phyloP scores from a whole-genome alignment of 2,888 invertebrate species.

The Lutraria lutraria region DNA sequence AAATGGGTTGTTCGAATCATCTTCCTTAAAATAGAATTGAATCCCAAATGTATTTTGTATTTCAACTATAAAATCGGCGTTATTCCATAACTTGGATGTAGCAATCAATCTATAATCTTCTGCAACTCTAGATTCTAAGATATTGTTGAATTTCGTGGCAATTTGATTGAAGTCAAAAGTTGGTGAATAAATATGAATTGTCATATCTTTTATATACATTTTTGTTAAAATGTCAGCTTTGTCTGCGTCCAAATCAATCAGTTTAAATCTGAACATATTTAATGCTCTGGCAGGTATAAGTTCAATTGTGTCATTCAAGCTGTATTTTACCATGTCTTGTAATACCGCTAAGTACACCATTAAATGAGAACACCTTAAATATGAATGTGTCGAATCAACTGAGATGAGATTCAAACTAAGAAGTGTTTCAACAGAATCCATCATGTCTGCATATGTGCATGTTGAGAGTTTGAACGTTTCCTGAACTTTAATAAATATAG shows the following conservation, averaged over 20 bases:
- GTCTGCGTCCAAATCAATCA: not conserved
- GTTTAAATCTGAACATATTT: not conserved
- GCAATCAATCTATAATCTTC: conserved; percentile 33
- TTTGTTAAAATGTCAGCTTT: not conserved
- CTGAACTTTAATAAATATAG: conserved; percentile 23
- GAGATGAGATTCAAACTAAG: conserved; percentile 26
- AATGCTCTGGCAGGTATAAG: conserved; percentile 30
- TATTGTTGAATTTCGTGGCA: conserved; percentile 26
- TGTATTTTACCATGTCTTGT: not conserved
- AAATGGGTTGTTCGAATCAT: conserved; percentile 19
- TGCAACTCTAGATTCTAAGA: conserved; percentile 18
- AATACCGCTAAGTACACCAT: conserved; percentile 34
- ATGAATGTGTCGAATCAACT: conserved; percentile 5
- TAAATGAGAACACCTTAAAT: conserved; percentile 22
- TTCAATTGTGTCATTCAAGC: conserved; percentile 17
- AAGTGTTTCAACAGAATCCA: conserved; percentile 25
- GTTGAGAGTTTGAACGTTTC: conserved; percentile 29
- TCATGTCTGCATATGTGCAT: conserved; percentile 40
- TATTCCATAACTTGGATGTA: conserved; percentile 47
- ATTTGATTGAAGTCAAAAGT: conserved; percentile 24
- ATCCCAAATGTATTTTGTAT: conserved; percentile 40
- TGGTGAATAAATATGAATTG: not conserved
- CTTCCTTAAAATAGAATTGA: conserved; percentile 45
- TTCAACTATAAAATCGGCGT: conserved; percentile 31
- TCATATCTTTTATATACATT: conserved; percentile 3